Evolutionary conservation across 2,797 vertebrate species (phyloP).

Genomic region (Brachyrhaphis roseni): DNA sequence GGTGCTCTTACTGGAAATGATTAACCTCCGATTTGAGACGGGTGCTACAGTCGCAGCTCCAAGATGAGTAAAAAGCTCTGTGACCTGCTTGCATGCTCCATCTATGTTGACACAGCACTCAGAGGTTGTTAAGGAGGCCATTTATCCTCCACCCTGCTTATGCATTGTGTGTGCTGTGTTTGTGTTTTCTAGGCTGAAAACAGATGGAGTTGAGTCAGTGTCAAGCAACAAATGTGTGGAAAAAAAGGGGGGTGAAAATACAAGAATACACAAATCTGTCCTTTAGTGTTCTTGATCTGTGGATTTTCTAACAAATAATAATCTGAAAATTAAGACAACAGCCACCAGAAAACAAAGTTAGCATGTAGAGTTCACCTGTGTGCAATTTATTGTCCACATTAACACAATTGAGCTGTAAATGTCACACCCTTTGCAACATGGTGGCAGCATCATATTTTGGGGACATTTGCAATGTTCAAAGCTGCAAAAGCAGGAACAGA

Average conservation of each 20-base stretch:
- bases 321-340: not conserved
- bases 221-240: not conserved
- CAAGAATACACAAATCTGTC: not conserved
- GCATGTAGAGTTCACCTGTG: not conserved
- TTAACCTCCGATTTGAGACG: slow-evolving; percentile 18
- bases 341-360: not conserved
- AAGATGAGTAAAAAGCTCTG: slow-evolving; percentile 3
- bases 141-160: not conserved
- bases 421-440: not conserved
- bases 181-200: not conserved
- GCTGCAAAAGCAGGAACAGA: not conserved
- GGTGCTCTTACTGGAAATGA: slow-evolving; percentile 24
- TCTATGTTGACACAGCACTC: slow-evolving; percentile 26
- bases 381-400: not conserved
- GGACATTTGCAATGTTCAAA: not conserved
- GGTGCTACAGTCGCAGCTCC: slow-evolving; percentile 3
- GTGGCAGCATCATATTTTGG: not conserved
- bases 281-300: not conserved
- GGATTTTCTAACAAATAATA: not conserved
- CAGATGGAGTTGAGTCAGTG: not conserved
- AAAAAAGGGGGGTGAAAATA: not conserved
- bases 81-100: slow-evolving; percentile 18
- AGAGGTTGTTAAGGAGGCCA: not conserved
- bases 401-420: not conserved
- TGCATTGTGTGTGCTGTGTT: not conserved